Percentiles rank a stretch among this genome's conserved stretches.
These are phyloP conservation scores for Metridium senile DNA, from an alignment of 92 coral and sea anemone genomes.

Conservation along the genomic window DNA sequence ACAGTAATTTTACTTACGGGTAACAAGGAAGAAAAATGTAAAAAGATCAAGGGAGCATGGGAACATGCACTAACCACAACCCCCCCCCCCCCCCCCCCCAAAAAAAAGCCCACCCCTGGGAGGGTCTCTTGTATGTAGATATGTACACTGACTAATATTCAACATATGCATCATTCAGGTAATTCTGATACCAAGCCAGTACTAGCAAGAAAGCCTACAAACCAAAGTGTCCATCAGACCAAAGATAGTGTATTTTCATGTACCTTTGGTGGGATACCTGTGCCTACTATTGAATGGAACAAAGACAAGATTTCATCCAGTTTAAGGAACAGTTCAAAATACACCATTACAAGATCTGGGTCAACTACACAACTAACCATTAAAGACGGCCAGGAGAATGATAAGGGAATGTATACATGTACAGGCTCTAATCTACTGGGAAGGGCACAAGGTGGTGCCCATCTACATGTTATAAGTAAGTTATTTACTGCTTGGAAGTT, in stretches of 20 bases:
- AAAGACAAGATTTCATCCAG: conserved; percentile 43
- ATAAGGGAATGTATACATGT: conserved; percentile 73
- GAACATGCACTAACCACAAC: too few relatives aligned
- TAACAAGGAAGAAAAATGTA: too few relatives aligned
- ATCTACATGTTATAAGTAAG: conserved; percentile 74
- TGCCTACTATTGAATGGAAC: conserved; percentile 72
- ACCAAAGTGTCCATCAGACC: conserved; percentile 59
- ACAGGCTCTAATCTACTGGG: conserved; percentile 69
- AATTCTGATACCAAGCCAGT: conserved; percentile 70
- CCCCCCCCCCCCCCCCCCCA: too few relatives aligned
- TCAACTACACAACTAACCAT: conserved; percentile 56
- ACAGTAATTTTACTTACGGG: too few relatives aligned
- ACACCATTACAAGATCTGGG: conserved; percentile 30
- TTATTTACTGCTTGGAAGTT: too few relatives aligned
- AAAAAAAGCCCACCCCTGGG: too few relatives aligned
- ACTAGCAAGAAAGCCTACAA: conserved; percentile 45
- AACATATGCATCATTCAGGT: conserved; percentile 25
- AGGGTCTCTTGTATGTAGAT: too few relatives aligned
- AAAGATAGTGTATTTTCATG: conserved; percentile 60
- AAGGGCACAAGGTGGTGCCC: conserved; percentile 38
- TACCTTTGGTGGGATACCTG: conserved; percentile 72
- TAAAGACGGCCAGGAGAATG: conserved; percentile 42
- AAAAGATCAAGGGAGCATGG: too few relatives aligned
- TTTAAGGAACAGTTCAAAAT: conserved; percentile 41
- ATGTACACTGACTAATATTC: not conserved